These are phyloP conservation scores for Aphidius colemani DNA, from an alignment of 2,888 invertebrate species.

Conservation along the genomic window DNA sequence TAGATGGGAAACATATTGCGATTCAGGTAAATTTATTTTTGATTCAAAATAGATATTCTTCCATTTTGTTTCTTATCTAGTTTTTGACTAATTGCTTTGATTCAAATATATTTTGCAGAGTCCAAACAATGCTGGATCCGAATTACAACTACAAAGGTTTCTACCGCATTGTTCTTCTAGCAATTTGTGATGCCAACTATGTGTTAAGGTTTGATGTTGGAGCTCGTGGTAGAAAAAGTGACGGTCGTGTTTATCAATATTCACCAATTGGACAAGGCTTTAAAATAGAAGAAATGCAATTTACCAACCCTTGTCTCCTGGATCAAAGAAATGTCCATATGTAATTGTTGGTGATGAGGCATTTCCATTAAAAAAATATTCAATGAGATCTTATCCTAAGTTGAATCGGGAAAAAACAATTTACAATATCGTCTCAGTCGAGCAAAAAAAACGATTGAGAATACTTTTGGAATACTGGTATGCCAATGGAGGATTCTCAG, in stretches of 20 bases:
- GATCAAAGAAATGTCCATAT: slow-evolving; percentile 25
- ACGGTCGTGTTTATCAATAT: slow-evolving; percentile 31
- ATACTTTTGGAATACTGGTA: slow-evolving; percentile 38
- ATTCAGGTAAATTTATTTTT: too few species aligned
- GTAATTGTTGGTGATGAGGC: slow-evolving; percentile 43
- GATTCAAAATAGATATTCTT: too few species aligned
- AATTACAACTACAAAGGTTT: slow-evolving; percentile 28
- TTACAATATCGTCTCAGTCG: slow-evolving; percentile 23
- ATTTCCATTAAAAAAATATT: slow-evolving; percentile 38
- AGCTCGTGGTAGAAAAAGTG: slow-evolving; percentile 32
- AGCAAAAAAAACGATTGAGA: slow-evolving; percentile 23
- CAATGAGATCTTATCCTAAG: slow-evolving; percentile 41
- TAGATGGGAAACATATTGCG: slow-evolving; percentile 30
- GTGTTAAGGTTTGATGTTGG: slow-evolving; percentile 32
- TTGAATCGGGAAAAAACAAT: slow-evolving; percentile 34
- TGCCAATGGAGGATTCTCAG: slow-evolving; percentile 40
- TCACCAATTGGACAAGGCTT: slow-evolving; percentile 29
- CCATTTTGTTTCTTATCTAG: too few species aligned
- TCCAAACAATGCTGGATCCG: slow-evolving; percentile 32
- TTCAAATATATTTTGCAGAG: too few species aligned
- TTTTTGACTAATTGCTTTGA: too few species aligned
- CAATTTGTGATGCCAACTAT: slow-evolving; percentile 34
- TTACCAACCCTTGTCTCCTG: slow-evolving; percentile 8
- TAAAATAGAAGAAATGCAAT: slow-evolving; percentile 35
- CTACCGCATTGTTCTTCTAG: slow-evolving; percentile 34